Conservation (phyloP, 2,888 invertebrate species). For the Aelia acuminata region DNA sequence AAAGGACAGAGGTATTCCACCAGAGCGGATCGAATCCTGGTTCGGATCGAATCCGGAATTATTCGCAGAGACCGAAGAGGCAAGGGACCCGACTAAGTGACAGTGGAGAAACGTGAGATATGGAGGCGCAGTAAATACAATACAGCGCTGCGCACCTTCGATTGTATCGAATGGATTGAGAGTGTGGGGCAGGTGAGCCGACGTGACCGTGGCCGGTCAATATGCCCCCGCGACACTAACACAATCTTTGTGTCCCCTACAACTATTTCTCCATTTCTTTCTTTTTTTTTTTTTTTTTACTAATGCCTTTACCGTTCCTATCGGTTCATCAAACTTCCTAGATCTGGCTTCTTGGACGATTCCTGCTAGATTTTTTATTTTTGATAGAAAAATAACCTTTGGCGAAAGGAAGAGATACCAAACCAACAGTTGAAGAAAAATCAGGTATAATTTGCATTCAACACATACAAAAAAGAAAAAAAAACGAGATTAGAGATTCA, state of each 20-base stretch:
- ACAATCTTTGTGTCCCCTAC: constrained; percentile 46
- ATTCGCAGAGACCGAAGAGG: constrained; percentile 21
- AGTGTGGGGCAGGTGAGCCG: background rate
- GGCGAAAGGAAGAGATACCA: background rate
- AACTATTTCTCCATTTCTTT: constrained; percentile 39
- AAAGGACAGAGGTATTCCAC: background rate
- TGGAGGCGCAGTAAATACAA: constrained; percentile 50
- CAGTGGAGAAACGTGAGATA: constrained; percentile 43
- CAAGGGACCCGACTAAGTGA: constrained; percentile 48
- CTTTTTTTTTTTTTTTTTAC: constrained; percentile 14
- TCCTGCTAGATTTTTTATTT: background rate
- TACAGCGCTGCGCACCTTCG: background rate
- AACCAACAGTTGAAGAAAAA: background rate
- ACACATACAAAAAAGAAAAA: background rate
- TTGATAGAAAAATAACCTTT: background rate
- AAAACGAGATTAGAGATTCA: too few relatives aligned
- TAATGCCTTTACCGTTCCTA: constrained; percentile 49
- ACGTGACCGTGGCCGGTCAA: constrained; percentile 53
- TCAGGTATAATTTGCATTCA: background rate
- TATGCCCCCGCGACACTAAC: background rate
- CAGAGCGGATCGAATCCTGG: constrained; percentile 29
- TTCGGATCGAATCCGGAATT: constrained; percentile 31
- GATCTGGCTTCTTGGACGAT: background rate
- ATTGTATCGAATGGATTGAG: constrained; percentile 52
- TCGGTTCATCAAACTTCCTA: constrained; percentile 38